Evolutionary conservation across 2,113 vertebrate species (phyloP).

Genomic region (Zeus faber): DNA sequence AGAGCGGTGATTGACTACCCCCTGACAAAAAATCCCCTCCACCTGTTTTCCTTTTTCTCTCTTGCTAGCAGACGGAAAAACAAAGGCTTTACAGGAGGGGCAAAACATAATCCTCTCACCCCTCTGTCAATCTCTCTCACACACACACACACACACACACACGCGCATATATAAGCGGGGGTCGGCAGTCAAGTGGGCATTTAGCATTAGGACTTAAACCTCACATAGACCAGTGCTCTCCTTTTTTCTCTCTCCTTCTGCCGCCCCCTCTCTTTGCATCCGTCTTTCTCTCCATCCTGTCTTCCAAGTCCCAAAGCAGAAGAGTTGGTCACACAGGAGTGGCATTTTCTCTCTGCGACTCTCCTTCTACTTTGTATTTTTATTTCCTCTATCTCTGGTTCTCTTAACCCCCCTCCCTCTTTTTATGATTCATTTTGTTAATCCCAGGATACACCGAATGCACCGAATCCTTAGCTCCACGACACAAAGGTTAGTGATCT

Average conservation of each 20-base stretch:
- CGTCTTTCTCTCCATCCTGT: background rate
- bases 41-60: too few species aligned
- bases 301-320: background rate
- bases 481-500: background rate
- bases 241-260: too few species aligned
- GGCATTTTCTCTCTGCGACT: too few species aligned
- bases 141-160: slow-evolving; percentile 6
- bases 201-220: background rate
- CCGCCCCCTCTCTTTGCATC: background rate
- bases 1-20: too few species aligned
- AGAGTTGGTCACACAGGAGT: too few species aligned
- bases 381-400: background rate
- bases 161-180: too few species aligned
- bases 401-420: background rate
- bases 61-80: too few species aligned
- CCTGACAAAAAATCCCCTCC: too few species aligned
- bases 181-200: background rate
- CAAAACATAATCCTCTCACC: too few species aligned
- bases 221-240: too few species aligned
- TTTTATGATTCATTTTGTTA: background rate
- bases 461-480: background rate
- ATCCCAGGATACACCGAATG: background rate
- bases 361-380: background rate
- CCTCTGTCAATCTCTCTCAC: background rate
- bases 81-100: too few species aligned